Conservation (phyloP, 2,888 invertebrate genomes). For the Craniophora ligustri region DNA sequence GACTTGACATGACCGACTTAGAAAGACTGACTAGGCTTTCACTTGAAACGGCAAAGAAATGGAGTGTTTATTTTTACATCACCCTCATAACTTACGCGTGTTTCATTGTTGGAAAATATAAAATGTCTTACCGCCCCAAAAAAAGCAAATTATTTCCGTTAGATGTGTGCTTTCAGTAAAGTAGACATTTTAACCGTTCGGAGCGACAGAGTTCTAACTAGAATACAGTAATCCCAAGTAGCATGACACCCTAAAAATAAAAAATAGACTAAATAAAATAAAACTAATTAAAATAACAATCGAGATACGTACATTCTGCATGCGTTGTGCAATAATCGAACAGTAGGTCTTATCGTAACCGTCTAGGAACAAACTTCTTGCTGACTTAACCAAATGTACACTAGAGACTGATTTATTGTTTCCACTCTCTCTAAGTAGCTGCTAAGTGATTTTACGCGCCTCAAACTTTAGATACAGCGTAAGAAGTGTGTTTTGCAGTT, state of each 20-base stretch:
- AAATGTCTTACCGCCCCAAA: conserved; percentile 26
- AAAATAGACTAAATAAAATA: conserved; percentile 61
- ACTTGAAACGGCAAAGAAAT: conserved; percentile 28
- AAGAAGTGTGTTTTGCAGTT: conserved; percentile 34
- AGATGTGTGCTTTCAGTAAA: conserved; percentile 39
- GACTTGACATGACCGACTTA: conserved; percentile 46
- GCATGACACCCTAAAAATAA: conserved; percentile 58
- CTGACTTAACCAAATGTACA: conserved; percentile 73
- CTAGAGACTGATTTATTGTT: conserved; percentile 77
- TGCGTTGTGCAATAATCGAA: conserved; percentile 86
- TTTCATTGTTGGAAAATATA: conserved; percentile 12
- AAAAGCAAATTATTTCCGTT: conserved; percentile 24
- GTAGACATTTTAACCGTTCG: conserved; percentile 51
- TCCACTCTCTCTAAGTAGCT: conserved; percentile 38
- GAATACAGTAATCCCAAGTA: conserved; percentile 61
- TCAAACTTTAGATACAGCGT: conserved; percentile 1
- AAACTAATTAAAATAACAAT: conserved; percentile 55
- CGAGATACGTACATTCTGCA: conserved; percentile 84
- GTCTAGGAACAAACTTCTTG: conserved; percentile 75
- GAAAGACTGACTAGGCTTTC: conserved; percentile 51
- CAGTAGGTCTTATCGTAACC: conserved; percentile 74
- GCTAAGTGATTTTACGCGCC: conserved; percentile 17
- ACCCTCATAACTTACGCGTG: background rate
- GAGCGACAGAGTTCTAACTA: conserved; percentile 67
- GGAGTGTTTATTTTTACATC: conserved; percentile 13